Conservation (phyloP, 64 coral and sea anemone species). For the Montipora efflorescens region DNA sequence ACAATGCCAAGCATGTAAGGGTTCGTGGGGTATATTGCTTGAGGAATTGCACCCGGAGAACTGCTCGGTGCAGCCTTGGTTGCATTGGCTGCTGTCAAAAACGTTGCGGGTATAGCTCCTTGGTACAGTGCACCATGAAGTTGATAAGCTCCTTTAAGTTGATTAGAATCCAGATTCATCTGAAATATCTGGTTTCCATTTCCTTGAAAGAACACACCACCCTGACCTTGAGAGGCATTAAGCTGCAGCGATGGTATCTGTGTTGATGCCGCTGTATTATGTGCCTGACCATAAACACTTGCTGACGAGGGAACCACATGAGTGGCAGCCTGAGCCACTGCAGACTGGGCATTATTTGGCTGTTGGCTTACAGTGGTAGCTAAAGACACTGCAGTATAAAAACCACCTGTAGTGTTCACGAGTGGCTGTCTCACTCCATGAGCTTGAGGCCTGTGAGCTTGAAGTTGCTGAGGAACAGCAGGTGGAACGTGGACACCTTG, state of each 20-base stretch:
- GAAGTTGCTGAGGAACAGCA: constrained; percentile 13
- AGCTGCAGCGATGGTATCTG: constrained; percentile 20
- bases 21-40: constrained; percentile 57
- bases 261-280: neutral
- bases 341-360: neutral
- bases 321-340: neutral
- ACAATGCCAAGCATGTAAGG: constrained; percentile 82
- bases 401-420: neutral
- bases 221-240: constrained; percentile 35
- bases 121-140: constrained; percentile 70
- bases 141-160: constrained; percentile 69
- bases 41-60: constrained; percentile 35
- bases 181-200: constrained; percentile 65
- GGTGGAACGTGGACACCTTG: constrained; percentile 15
- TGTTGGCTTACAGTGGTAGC: neutral
- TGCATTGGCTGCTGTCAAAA: constrained; percentile 43
- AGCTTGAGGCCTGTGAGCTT: constrained; percentile 3
- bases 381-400: neutral
- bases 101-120: constrained; percentile 41
- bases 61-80: constrained; percentile 31
- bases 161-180: constrained; percentile 52
- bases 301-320: constrained; percentile 5
- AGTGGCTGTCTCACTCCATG: neutral
- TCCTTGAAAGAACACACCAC: constrained; percentile 57
- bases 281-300: constrained; percentile 10